These are phyloP conservation scores for Dynastes hyllus DNA, from an alignment of 2,888 invertebrate species.

Conservation along the genomic window DNA sequence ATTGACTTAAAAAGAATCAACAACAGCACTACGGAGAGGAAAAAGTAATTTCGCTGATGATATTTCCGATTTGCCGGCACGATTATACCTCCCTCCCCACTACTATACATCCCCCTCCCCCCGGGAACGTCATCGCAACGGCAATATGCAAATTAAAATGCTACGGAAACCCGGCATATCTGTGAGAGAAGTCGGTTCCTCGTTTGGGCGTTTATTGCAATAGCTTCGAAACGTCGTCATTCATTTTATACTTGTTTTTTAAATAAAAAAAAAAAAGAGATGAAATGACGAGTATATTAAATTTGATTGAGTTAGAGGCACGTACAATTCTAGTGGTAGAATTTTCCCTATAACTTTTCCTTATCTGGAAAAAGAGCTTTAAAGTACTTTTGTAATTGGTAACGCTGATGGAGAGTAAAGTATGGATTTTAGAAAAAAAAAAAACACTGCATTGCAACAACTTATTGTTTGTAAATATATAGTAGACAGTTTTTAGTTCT, in stretches of 20 bases:
- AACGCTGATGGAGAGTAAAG: too few species aligned
- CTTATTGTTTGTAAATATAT: too few species aligned
- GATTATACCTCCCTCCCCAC: background rate
- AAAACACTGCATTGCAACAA: too few species aligned
- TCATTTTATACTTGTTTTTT: background rate
- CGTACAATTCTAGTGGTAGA: background rate
- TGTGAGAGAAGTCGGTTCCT: background rate
- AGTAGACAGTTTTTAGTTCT: too few species aligned
- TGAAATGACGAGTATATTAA: background rate
- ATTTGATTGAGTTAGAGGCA: background rate
- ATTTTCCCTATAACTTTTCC: too few species aligned
- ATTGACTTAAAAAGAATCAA: background rate
- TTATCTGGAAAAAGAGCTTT: too few species aligned
- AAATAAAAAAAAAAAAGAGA: background rate
- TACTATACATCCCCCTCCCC: background rate
- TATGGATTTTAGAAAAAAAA: too few species aligned
- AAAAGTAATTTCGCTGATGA: slow-evolving; percentile 13
- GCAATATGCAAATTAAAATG: slow-evolving; percentile 1
- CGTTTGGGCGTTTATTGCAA: background rate
- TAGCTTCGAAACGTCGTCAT: background rate
- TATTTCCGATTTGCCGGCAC: background rate
- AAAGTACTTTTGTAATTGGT: too few species aligned
- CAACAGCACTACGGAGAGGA: background rate
- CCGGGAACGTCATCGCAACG: background rate
- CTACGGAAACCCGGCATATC: background rate